Base-by-base conservation (phyloP, 2,797 vertebrate genomes). In the Denticeps clupeoides region DNA sequence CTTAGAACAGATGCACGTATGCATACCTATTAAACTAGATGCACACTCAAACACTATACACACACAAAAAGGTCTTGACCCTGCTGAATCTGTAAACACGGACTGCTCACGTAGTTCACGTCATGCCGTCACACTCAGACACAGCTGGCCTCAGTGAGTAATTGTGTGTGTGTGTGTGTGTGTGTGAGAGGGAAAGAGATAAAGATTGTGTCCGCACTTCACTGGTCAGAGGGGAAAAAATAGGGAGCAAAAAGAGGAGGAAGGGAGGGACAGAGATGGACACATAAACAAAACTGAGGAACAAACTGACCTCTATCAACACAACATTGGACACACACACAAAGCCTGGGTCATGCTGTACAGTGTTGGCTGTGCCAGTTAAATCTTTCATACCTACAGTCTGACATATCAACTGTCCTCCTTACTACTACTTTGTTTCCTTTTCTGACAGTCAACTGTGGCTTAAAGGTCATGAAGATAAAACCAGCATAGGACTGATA, bases 11-110 rank as follows among this genome's bases (percentile, higher is more conserved):
- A 23, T 43, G 11, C 28, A 24, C 23, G 1, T 23, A 24, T 24
- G 25, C 26, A 21, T 24, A 19, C 29, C 31, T 29, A 4, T 29
- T 12, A 32, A 15, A 11, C 21, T 10, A 28, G 13, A 33, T 32
- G 33, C 12, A 13, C 31, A 33, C 31, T 33, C 31, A 22, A 12
- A 43, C n/a, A 4, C 13, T n/a, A 40, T 28, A 42, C 5, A 32
- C 19, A 45, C 43, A 23, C 26, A 33, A 21, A 46, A 41, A 51
- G 41, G 35, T 27, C 44, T 23, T n/a, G 21, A 15, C 70, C 67
- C 53, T 53, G 37, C 57, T 68, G 72, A 65, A 62, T 80, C 66
- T 31, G 15, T 75, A 72, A 81, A 82, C 64, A 75, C 67, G 63
- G 74, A 70, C 75, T 41, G 35, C 61, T 76, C 79, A 63, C 66